phyloP scores from a whole-genome alignment of 2,797 vertebrate genomes.

The Halcyon badia region DNA sequence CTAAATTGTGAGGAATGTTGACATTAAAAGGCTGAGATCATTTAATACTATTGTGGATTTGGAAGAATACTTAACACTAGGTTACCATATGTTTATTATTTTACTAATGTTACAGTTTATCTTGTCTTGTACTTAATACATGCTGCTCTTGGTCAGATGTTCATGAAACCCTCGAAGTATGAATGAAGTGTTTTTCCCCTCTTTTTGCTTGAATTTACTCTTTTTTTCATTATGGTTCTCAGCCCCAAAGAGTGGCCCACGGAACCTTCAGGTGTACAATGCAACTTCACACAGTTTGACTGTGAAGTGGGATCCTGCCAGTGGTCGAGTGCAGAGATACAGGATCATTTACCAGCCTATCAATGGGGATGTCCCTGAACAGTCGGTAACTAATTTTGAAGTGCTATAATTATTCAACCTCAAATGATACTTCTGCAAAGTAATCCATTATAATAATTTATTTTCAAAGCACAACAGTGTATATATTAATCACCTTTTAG shows the following conservation, averaged over 20 bases:
- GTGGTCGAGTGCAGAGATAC: constrained; percentile 91
- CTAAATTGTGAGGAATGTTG: background rate
- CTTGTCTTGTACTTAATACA: background rate
- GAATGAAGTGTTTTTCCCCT: background rate
- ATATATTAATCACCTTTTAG: background rate
- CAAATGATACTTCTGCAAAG: background rate
- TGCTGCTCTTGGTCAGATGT: background rate
- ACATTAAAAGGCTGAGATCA: background rate
- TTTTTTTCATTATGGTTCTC: constrained; percentile 32
- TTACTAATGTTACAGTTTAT: constrained; percentile 4
- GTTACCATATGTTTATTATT: constrained; percentile 1
- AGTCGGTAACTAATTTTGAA: constrained; percentile 80
- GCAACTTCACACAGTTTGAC: constrained; percentile 89
- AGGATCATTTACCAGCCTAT: constrained; percentile 85
- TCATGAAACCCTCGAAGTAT: background rate
- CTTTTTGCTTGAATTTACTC: background rate
- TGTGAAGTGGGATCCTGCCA: constrained; percentile 92
- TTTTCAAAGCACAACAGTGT: background rate
- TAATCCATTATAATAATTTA: background rate
- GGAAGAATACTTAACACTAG: background rate
- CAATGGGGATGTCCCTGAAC: constrained; percentile 82
- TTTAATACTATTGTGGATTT: constrained; percentile 1
- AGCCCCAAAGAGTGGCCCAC: constrained; percentile 88
- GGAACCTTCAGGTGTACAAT: constrained; percentile 92
- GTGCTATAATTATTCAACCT: background rate